phyloP scores from a whole-genome alignment of 2,888 invertebrate species.

The Drosophila conformis region DNA sequence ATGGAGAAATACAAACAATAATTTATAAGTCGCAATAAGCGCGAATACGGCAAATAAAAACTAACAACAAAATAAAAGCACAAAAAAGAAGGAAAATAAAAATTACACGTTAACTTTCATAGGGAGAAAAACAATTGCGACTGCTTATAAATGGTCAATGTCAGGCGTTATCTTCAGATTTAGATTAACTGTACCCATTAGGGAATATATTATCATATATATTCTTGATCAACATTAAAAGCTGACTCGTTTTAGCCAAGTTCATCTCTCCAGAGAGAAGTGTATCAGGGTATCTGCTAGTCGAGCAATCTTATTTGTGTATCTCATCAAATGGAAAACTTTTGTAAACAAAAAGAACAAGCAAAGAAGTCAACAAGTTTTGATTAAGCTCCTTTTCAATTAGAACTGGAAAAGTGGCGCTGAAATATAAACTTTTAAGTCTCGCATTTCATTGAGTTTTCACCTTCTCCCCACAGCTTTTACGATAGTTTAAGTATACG shows the following conservation, averaged over 20 bases:
- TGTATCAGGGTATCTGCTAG: not conserved
- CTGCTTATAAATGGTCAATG: not conserved
- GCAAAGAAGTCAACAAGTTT: not conserved
- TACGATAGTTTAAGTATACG: not conserved
- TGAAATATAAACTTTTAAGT: not conserved
- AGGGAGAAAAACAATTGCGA: not conserved
- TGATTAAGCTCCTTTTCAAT: slow-evolving; percentile 1
- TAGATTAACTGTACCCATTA: not conserved
- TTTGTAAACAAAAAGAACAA: not conserved
- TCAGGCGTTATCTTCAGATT: slow-evolving; percentile 1
- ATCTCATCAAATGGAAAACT: not conserved
- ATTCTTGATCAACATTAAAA: not conserved
- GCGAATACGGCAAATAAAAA: slow-evolving; percentile 28
- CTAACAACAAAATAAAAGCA: slow-evolving; percentile 39
- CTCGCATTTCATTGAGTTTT: not conserved
- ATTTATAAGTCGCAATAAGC: slow-evolving; percentile 78
- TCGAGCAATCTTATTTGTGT: not conserved
- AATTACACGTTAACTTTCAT: slow-evolving; percentile 12
- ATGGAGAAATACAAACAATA: slow-evolving; percentile 51
- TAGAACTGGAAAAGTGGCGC: not conserved
- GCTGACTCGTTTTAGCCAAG: not conserved
- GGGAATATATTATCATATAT: not conserved
- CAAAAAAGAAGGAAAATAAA: slow-evolving; percentile 10
- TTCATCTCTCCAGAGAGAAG: not conserved
- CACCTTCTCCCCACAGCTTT: not conserved